Evolutionary conservation across 1,140 invertebrate species (phyloP), one percentile per base, ranked within the genome.

Genomic region (Habropoda laboriosa): DNA sequence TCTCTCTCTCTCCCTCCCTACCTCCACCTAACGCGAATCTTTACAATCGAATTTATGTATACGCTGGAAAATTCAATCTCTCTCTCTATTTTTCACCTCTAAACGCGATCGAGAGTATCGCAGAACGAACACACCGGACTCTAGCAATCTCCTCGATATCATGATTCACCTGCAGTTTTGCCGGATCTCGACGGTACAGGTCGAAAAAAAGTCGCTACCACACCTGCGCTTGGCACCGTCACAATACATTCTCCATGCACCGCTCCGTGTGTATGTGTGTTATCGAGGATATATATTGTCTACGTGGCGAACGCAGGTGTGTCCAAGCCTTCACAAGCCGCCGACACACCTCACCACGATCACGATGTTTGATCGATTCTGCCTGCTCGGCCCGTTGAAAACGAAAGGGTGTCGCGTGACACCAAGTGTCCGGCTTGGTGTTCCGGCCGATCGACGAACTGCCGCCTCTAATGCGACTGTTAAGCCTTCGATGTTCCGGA

Each of bases 161-260:
- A 58, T 76, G 68, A 68, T 76, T 76, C 74, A 76, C 51, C 63
- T 47, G 51, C 32, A 68, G 30, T 70, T 77, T 60, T 40, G 42
- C 64, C 24, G 27, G 27, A n/a, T 8, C 5, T 63, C 58, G 58
- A 51, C 58, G 57, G 64, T 74, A 51, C 72, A 42, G 21, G 21
- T 18, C 53, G 75, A 77, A 77, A 77, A n/a, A n/a, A 77, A 77
- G 42, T 70, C 6, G 40, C 18, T 24, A 55, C 45, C 75, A 49
- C 75, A 77, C 75, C 75, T 77, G 75, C 75, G 75, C 66, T 60
- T 77, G 66, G 64, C 75, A 77, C 53, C 40, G 16, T 40, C 53
- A 58, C 74, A 58, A 77, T 58, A 58, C 74, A 38, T 70, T 35
- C 21, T 18, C 40, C 12, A 40, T 30, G 27, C 27, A 6, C n/a